Conservation (phyloP, 2,113 vertebrate genomes). For the Camelus dromedarius region DNA sequence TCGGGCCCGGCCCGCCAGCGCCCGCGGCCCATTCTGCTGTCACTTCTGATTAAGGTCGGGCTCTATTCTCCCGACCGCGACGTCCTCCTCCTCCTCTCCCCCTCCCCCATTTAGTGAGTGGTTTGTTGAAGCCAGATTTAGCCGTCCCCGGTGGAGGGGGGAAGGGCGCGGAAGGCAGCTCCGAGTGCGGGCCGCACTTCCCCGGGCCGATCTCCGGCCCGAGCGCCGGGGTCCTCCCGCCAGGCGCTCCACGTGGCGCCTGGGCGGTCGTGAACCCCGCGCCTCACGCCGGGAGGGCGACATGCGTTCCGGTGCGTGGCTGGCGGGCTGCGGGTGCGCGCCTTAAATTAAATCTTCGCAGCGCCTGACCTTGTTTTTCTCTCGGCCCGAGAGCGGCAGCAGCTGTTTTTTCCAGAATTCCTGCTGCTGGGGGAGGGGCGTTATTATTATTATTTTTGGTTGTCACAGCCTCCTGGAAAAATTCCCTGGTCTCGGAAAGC, state of each 20-base stretch:
- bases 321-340: neutral
- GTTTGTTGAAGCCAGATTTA: neutral
- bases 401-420: conserved; percentile 71
- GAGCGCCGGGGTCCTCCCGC: neutral
- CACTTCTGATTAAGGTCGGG: conserved; percentile 37
- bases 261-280: neutral
- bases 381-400: conserved; percentile 45
- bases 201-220: neutral
- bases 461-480: conserved; percentile 70
- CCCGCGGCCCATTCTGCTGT: neutral
- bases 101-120: neutral
- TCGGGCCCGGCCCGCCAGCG: neutral
- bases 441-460: conserved; percentile 65
- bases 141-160: no score
- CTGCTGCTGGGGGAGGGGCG: conserved; percentile 70
- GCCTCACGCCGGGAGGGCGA: neutral
- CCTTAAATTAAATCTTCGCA: conserved; percentile 55
- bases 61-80: neutral
- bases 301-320: neutral
- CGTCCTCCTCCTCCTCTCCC: no score
- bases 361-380: conserved; percentile 78
- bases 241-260: neutral
- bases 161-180: neutral
- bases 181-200: neutral
- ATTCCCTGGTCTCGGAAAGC: neutral